Percentiles rank a stretch among this genome's conserved stretches.
Conservation (phyloP, 2,797 vertebrate species). For the Huso huso region DNA sequence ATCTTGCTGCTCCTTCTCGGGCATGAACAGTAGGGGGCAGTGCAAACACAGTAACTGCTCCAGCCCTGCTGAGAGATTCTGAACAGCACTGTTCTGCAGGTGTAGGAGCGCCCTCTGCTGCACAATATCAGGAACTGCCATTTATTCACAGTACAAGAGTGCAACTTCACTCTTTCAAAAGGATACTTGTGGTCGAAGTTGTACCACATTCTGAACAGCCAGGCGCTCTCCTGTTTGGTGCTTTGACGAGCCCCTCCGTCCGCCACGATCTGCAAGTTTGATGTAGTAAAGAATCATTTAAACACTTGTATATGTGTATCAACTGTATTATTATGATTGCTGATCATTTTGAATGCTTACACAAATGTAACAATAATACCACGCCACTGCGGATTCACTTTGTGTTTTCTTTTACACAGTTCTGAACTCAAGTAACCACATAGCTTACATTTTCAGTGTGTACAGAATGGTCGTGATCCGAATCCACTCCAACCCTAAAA, state of each 20-base stretch:
- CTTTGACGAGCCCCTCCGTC: constrained; percentile 77
- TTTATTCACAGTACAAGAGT: too few species aligned
- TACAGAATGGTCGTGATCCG: constrained; percentile 84
- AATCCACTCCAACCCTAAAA: constrained; percentile 81
- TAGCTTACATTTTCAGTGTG: constrained; percentile 36
- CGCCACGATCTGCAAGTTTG: constrained; percentile 46
- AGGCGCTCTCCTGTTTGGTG: constrained; percentile 85
- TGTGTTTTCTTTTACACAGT: too few species aligned
- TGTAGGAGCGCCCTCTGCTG: constrained; percentile 39
- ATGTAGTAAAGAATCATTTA: too few species aligned
- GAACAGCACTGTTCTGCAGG: background rate
- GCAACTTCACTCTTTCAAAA: constrained; percentile 37
- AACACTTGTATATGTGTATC: too few species aligned
- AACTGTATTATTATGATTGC: background rate
- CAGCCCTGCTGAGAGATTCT: too few species aligned
- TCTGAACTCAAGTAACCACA: too few species aligned
- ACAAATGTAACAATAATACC: too few species aligned
- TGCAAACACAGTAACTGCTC: too few species aligned
- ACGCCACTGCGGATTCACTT: too few species aligned
- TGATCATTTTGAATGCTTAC: too few species aligned
- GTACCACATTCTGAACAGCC: constrained; percentile 95
- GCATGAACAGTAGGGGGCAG: too few species aligned
- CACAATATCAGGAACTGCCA: constrained; percentile 18
- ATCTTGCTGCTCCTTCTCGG: too few species aligned
- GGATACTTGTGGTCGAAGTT: constrained; percentile 99